phyloP scores from a whole-genome alignment of 1,140 invertebrate species.

The Neodiprion virginianus region DNA sequence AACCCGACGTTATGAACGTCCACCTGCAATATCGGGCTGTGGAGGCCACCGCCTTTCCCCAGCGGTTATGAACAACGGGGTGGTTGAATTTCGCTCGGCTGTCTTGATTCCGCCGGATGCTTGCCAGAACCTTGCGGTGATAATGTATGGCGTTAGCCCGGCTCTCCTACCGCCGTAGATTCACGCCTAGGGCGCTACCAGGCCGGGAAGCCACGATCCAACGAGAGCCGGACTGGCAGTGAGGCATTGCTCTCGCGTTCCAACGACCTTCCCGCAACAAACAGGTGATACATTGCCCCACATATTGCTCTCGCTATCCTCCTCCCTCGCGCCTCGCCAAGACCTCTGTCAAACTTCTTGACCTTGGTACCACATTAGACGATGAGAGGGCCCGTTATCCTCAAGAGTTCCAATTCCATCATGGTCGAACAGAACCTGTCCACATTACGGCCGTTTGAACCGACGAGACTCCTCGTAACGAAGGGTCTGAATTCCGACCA shows the following conservation, averaged over 20 bases:
- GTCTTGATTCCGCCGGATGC: background rate
- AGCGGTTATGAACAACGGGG: too few relatives aligned
- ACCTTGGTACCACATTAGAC: background rate
- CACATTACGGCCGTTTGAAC: too few relatives aligned
- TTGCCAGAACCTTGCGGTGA: background rate
- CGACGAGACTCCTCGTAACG: too few relatives aligned
- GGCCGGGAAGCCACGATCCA: background rate
- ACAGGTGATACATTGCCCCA: conserved; percentile 2
- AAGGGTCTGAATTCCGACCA: too few relatives aligned
- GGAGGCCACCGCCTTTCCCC: too few relatives aligned
- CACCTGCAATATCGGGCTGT: too few relatives aligned
- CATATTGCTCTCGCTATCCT: background rate
- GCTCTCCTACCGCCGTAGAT: background rate
- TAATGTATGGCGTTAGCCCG: background rate
- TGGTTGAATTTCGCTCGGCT: too few relatives aligned
- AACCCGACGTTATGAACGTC: too few relatives aligned
- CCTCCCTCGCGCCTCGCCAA: background rate
- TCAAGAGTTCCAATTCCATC: too few relatives aligned
- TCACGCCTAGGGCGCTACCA: background rate
- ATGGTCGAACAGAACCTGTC: too few relatives aligned
- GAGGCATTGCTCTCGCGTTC: background rate
- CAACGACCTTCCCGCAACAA: background rate
- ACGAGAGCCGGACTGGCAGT: background rate
- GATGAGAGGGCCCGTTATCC: too few relatives aligned
- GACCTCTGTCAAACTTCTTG: background rate